Base-by-base conservation (phyloP, 2,888 invertebrate genomes). In the Phyllotreta striolata region DNA sequence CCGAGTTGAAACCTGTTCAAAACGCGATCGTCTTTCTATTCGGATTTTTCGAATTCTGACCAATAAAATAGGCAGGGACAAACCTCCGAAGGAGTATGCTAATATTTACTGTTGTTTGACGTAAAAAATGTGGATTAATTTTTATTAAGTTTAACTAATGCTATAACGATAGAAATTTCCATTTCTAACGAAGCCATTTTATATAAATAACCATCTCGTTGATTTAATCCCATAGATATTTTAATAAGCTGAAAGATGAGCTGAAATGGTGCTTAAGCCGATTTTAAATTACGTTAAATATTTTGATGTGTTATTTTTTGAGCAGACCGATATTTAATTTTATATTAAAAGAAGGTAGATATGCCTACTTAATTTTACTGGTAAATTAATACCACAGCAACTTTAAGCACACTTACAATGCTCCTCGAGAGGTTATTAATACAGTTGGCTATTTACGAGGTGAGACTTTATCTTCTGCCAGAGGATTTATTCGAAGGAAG, bases 381-480 rank as follows among this genome's bases (percentile, higher is more conserved):
- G 24, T 24, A 24, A 24, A 24, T 24, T 24, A 24, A 24, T 24
- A 24, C 24, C 24, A 4, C 24, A 24, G 24, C 24, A 24, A 24
- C 24, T 24, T 24, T 24, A 24, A 24, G 24, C 24, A 24, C 24
- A 24, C 24, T 24, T 52, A 41, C 49, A 64, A 62, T 64, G 55
- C 35, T 54, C 52, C 51, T 55, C 44, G 49, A 49, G n/a, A 49
- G 49, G 49, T 49, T 49, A 49, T 49, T 49, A 49, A 49, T 49
- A 49, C 7, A 49, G 35, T 37, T 13, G 24, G 44, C 8, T 56
- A 44, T 56, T 56, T 44, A 44, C 35, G 44, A 56, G 35, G 55
- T 56, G 55, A 43, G 55, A 56, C 34, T 35, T 55, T 55, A 55
- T 43, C 55, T 55, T 56, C 44, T 24, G 49, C 44, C 35, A 44